Conservation (phyloP, 1,140 invertebrate species). For the Vanessa tameamea region DNA sequence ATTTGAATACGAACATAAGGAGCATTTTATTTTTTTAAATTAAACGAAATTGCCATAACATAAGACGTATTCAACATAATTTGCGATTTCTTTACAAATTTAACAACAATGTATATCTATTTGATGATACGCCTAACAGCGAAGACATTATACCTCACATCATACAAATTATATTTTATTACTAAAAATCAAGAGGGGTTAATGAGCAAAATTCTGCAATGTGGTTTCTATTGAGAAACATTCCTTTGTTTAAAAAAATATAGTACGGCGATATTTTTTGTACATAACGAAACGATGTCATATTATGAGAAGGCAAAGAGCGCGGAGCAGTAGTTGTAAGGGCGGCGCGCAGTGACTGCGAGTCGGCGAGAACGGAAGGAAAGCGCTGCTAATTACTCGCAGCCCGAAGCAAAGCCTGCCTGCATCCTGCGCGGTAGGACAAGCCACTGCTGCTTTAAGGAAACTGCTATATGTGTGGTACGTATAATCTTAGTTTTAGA, state of each 20-base stretch:
- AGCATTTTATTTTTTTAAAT: constrained; percentile 59
- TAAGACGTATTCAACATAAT: constrained; percentile 45
- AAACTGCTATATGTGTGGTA: constrained; percentile 34
- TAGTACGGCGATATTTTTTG: constrained; percentile 27
- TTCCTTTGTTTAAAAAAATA: constrained; percentile 27
- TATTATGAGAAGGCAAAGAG: constrained; percentile 36
- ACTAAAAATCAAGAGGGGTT: constrained; percentile 22
- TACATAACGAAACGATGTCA: constrained; percentile 34
- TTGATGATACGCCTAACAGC: constrained; percentile 4
- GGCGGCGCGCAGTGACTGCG: constrained; percentile 40
- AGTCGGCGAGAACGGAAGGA: constrained; percentile 64
- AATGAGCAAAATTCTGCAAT: constrained; percentile 31
- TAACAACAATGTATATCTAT: constrained; percentile 24
- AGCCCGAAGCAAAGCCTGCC: constrained; percentile 49
- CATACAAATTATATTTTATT: constrained; percentile 21
- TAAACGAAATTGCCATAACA: constrained; percentile 25
- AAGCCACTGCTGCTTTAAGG: constrained; percentile 32
- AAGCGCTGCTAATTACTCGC: constrained; percentile 72
- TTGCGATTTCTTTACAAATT: constrained; percentile 22
- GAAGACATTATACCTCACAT: constrained; percentile 14
- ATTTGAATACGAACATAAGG: constrained; percentile 75
- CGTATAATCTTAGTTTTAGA: constrained; percentile 33
- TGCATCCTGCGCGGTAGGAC: constrained; percentile 40
- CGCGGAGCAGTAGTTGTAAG: constrained; percentile 36
- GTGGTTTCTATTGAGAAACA: constrained; percentile 25